Conservation (phyloP, 2,888 invertebrate species). For the Stenurella melanura region DNA sequence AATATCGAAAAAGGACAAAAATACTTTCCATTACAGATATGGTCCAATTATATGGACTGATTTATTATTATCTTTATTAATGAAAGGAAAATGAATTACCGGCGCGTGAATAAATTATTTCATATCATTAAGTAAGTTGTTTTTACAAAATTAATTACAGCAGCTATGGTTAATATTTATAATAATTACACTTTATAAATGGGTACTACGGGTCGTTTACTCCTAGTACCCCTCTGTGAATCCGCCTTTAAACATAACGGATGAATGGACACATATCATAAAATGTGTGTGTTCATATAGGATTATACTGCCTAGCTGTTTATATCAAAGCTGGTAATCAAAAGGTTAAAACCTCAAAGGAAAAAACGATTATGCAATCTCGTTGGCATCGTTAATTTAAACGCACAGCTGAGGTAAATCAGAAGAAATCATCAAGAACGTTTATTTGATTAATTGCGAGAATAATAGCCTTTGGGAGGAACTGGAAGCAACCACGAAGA, state of each 20-base stretch:
- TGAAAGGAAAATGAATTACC: too few species aligned
- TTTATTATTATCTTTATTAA: too few species aligned
- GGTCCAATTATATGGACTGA: too few species aligned
- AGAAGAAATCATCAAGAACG: conserved; percentile 33
- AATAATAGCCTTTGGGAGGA: conserved; percentile 32
- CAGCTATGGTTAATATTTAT: not conserved
- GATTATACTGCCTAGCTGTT: conserved; percentile 10
- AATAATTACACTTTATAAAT: not conserved
- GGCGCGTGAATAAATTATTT: too few species aligned
- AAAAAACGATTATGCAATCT: conserved; percentile 37
- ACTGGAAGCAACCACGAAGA: conserved; percentile 28
- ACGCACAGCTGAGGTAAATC: conserved; percentile 34
- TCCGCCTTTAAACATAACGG: conserved; percentile 28
- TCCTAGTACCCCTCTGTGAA: conserved; percentile 12
- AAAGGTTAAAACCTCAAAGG: conserved; percentile 24
- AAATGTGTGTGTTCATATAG: conserved; percentile 6
- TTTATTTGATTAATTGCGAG: conserved; percentile 36
- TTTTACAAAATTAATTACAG: too few species aligned
- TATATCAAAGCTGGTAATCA: conserved; percentile 33
- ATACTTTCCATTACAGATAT: too few species aligned
- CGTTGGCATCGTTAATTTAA: conserved; percentile 32
- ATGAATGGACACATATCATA: conserved; percentile 25
- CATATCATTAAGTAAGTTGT: too few species aligned
- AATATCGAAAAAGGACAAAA: too few species aligned
- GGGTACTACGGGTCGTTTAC: conserved; percentile 18